Conservation (phyloP, 2,113 vertebrate species). For the Morphnarchus princeps region DNA sequence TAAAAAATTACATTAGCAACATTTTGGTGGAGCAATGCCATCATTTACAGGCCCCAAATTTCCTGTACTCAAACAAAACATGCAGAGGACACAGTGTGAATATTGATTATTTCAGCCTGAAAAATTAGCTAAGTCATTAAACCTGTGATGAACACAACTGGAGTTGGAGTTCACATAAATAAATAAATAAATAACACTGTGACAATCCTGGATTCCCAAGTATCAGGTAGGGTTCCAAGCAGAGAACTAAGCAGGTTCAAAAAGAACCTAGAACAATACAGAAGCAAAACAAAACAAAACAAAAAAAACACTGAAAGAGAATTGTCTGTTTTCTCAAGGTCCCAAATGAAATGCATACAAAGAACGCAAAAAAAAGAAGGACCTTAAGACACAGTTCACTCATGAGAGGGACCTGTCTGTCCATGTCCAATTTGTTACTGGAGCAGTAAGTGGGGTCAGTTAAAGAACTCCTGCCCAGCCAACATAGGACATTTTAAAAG, state of each 20-base stretch:
- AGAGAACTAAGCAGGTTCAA: neutral
- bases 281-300: neutral
- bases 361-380: neutral
- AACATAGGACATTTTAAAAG: neutral
- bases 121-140: neutral
- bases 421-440: neutral
- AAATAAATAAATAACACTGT: neutral
- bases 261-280: neutral
- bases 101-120: neutral
- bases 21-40: neutral
- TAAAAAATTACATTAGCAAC: neutral
- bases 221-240: neutral
- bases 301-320: neutral
- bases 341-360: neutral
- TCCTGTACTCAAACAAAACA: neutral
- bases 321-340: neutral
- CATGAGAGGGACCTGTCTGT: neutral
- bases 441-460: neutral
- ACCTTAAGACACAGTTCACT: neutral
- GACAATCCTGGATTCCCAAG: neutral
- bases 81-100: neutral
- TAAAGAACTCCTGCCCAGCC: neutral
- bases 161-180: neutral
- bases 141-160: neutral
- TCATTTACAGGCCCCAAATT: neutral